Conservation (phyloP, 2,888 invertebrate species). For the Pterostichus madidus region DNA sequence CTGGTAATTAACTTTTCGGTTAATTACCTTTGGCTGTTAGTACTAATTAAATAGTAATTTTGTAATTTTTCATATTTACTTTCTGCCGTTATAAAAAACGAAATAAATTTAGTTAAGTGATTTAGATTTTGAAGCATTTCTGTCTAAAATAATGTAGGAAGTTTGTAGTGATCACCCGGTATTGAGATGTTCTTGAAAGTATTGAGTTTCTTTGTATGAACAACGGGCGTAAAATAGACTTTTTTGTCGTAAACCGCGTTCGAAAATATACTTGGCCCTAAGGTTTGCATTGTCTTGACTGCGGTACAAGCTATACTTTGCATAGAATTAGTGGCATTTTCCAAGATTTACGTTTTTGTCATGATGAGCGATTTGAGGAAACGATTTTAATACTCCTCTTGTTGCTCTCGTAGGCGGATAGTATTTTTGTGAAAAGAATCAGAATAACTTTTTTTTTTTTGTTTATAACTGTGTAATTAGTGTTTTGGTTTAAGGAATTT, state of each 20-base stretch:
- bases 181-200: too few relatives aligned
- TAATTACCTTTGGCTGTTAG: too few relatives aligned
- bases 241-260: conserved; percentile 35
- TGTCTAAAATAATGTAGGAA: too few relatives aligned
- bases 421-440: not conserved
- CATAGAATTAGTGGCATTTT: conserved; percentile 95
- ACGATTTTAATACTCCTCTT: not conserved
- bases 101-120: too few relatives aligned
- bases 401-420: not conserved
- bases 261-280: conserved; percentile 55
- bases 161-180: too few relatives aligned
- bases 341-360: conserved; percentile 78
- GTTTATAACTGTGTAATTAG: conserved; percentile 22
- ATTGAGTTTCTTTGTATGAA: too few relatives aligned
- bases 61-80: too few relatives aligned
- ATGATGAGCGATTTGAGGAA: not conserved
- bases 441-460: not conserved
- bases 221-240: too few relatives aligned
- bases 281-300: conserved; percentile 66
- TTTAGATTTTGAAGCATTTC: too few relatives aligned
- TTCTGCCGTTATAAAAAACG: too few relatives aligned
- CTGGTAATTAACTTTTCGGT: too few relatives aligned
- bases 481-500: conserved; percentile 7
- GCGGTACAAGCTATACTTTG: conserved; percentile 93
- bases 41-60: too few relatives aligned